These are phyloP conservation scores for Oscheius sp. DNA, from an alignment of 2,888 invertebrate genomes.

Conservation along the genomic window DNA sequence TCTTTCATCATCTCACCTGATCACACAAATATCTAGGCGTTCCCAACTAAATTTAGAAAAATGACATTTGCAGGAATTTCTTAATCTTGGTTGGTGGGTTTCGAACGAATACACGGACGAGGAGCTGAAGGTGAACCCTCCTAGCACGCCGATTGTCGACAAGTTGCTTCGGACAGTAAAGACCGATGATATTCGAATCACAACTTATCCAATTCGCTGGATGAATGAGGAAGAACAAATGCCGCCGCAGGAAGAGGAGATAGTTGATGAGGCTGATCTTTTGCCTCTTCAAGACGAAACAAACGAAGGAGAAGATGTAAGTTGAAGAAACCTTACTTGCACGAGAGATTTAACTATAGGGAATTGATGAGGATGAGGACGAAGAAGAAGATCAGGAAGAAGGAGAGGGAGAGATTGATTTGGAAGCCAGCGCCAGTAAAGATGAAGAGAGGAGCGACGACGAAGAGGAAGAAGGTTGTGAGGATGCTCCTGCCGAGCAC, in stretches of 20 bases:
- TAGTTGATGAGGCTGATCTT: slow-evolving; percentile 48
- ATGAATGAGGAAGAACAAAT: slow-evolving; percentile 67
- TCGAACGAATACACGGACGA: slow-evolving; percentile 95
- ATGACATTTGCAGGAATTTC: slow-evolving; percentile 79
- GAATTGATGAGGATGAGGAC: slow-evolving; percentile 37
- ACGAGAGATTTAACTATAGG: slow-evolving; percentile 15
- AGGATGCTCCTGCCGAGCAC: not conserved
- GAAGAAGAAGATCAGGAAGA: slow-evolving; percentile 32
- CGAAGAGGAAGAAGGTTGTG: not conserved
- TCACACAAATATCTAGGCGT: not conserved
- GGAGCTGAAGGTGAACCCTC: slow-evolving; percentile 91
- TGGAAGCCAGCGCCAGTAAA: slow-evolving; percentile 28
- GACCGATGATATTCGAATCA: slow-evolving; percentile 73
- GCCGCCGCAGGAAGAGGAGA: slow-evolving; percentile 38
- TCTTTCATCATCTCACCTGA: not conserved
- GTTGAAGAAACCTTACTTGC: not conserved
- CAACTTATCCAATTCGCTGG: slow-evolving; percentile 74
- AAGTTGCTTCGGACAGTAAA: slow-evolving; percentile 74
- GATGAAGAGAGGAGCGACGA: not conserved
- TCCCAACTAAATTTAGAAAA: too few relatives aligned
- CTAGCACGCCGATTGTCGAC: slow-evolving; percentile 88
- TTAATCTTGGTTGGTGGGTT: slow-evolving; percentile 96
- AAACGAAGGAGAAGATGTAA: slow-evolving; percentile 33
- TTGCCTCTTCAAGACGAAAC: slow-evolving; percentile 49
- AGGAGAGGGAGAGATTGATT: slow-evolving; percentile 39